These are phyloP conservation scores for Holacanthus passer DNA, from an alignment of 2,113 vertebrate species.

Conservation along the genomic window DNA sequence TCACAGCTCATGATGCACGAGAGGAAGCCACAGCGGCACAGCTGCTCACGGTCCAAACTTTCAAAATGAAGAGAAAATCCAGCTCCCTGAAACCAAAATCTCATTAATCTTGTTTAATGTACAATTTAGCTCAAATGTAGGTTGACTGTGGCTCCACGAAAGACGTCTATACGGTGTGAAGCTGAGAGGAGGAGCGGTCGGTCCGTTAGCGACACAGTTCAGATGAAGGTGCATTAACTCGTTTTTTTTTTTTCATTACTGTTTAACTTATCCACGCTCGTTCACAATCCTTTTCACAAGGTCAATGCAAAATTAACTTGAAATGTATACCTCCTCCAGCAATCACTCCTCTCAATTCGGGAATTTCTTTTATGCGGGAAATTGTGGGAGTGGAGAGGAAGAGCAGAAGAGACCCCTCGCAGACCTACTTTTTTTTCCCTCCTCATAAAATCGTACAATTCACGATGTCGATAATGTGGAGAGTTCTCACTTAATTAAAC, in stretches of 20 bases:
- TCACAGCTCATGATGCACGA: not conserved
- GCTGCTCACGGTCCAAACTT: constrained; percentile 42
- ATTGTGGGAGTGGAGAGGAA: constrained; percentile 58
- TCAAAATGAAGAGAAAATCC: constrained; percentile 38
- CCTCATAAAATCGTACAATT: constrained; percentile 66
- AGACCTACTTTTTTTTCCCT: constrained; percentile 37
- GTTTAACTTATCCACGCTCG: constrained; percentile 73
- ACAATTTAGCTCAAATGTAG: constrained; percentile 63
- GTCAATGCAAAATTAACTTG: constrained; percentile 79
- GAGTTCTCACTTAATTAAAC: constrained; percentile 85
- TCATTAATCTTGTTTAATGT: constrained; percentile 75
- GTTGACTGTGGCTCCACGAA: constrained; percentile 40
- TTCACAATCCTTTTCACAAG: constrained; percentile 65
- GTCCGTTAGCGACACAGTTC: constrained; percentile 46
- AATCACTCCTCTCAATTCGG: constrained; percentile 62
- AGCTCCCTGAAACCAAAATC: constrained; percentile 63
- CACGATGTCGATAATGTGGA: constrained; percentile 73
- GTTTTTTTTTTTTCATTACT: constrained; percentile 55
- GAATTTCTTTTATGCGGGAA: constrained; percentile 66
- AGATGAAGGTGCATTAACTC: constrained; percentile 74
- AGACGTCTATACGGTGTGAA: constrained; percentile 21
- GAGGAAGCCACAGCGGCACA: not conserved
- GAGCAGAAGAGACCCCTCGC: constrained; percentile 50
- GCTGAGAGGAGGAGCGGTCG: constrained; percentile 44
- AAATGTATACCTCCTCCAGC: constrained; percentile 81